Evolutionary conservation across 2,888 invertebrate species (phyloP).

Genomic region (Eulithis prunata): DNA sequence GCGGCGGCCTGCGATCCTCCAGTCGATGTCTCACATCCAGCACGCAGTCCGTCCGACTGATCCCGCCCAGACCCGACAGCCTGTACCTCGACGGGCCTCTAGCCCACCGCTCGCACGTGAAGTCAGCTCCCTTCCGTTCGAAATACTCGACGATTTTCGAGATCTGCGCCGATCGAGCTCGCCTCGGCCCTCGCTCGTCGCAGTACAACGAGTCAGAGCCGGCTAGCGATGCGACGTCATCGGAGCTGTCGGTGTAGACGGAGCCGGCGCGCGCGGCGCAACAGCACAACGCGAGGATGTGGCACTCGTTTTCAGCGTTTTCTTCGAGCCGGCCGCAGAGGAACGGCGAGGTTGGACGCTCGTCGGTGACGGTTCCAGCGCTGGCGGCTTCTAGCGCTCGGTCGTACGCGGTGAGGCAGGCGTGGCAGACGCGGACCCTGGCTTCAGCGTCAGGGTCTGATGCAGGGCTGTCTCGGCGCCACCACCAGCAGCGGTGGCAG

Average conservation of each 20-base stretch:
- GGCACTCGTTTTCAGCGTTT: constrained; percentile 53
- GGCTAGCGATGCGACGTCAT: constrained; percentile 92
- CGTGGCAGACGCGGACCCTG: constrained; percentile 54
- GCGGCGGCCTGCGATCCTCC: constrained; percentile 42
- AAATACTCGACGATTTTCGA: constrained; percentile 95
- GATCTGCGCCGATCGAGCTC: constrained; percentile 87
- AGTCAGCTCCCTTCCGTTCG: constrained; percentile 89
- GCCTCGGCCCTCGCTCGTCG: constrained; percentile 86
- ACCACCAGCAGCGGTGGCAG: constrained; percentile 77
- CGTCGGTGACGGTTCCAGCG: constrained; percentile 34
- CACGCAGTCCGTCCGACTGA: constrained; percentile 16
- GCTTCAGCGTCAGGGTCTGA: constrained; percentile 43
- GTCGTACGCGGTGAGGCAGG: constrained; percentile 64
- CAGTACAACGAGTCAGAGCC: constrained; percentile 89
- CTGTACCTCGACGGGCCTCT: constrained; percentile 21
- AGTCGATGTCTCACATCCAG: constrained; percentile 30
- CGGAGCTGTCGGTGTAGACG: constrained; percentile 94
- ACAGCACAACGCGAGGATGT: constrained; percentile 68
- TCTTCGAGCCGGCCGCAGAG: constrained; percentile 47
- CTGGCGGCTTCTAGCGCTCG: constrained; percentile 53
- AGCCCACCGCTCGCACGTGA: constrained; percentile 66
- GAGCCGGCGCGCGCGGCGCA: constrained; percentile 75
- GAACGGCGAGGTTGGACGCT: constrained; percentile 23
- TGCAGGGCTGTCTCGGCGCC: constrained; percentile 55
- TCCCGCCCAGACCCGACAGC: constrained; percentile 1